Percentiles rank a stretch among this genome's conserved stretches.
Conservation (phyloP, 1,140 invertebrate genomes). For the Calosoma granatense region DNA sequence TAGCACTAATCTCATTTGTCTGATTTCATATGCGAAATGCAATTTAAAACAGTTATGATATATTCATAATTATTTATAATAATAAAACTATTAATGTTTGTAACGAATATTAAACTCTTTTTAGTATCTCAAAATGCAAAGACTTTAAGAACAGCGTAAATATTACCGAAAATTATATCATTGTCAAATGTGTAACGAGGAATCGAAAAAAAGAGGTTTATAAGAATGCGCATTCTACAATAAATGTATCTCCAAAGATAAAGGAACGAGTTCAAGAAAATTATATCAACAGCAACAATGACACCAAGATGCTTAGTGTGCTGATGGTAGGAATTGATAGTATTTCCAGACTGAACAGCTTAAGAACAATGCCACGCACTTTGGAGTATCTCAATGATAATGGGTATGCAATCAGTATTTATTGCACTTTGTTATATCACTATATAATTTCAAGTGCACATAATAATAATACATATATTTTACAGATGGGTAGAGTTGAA, state of each 20-base stretch:
- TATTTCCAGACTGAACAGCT: constrained; percentile 66
- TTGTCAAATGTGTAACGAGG: constrained; percentile 34
- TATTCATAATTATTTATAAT: too few relatives aligned
- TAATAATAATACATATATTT: too few relatives aligned
- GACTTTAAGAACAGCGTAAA: constrained; percentile 33
- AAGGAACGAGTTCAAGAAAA: constrained; percentile 20
- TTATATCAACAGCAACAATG: constrained; percentile 10
- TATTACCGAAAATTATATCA: constrained; percentile 32
- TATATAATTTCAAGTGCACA: constrained; percentile 24
- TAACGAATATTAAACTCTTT: too few relatives aligned
- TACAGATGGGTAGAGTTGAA: constrained; percentile 39
- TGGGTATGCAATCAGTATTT: neutral
- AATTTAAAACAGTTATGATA: too few relatives aligned
- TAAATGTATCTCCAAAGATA: constrained; percentile 26
- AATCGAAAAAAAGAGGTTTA: constrained; percentile 34
- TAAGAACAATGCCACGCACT: constrained; percentile 66
- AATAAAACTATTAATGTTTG: too few relatives aligned
- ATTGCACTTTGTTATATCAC: constrained; percentile 55
- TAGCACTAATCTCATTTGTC: too few relatives aligned
- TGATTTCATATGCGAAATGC: too few relatives aligned
- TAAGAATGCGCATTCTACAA: constrained; percentile 41
- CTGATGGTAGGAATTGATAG: constrained; percentile 73
- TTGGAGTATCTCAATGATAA: constrained; percentile 45
- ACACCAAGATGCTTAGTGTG: constrained; percentile 42
- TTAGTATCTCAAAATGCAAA: constrained; percentile 36